These are phyloP conservation scores for Phaetusa simplex DNA, from an alignment of 2,113 vertebrate species.

Conservation along the genomic window DNA sequence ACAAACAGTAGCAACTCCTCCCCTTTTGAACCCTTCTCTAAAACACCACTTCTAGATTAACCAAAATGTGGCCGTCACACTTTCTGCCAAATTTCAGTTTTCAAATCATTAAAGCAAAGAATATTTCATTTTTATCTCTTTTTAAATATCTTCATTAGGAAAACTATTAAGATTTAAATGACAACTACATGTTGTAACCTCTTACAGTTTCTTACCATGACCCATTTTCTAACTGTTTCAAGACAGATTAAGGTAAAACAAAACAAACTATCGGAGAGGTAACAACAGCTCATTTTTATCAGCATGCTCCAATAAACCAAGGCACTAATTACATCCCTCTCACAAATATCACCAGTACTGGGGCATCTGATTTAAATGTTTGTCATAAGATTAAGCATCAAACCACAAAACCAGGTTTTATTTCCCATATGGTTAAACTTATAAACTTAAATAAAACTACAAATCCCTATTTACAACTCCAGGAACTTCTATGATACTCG, in stretches of 20 bases:
- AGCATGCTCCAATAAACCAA: constrained; percentile 1
- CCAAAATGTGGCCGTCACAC: neutral
- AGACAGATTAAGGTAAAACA: neutral
- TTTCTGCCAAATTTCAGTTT: neutral
- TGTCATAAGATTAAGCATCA: neutral
- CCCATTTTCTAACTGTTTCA: neutral
- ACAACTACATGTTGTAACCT: neutral
- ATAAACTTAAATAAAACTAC: neutral
- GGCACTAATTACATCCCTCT: neutral
- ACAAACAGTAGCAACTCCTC: neutral
- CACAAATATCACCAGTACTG: neutral
- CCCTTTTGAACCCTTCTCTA: neutral
- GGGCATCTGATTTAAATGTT: neutral
- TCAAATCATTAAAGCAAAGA: neutral
- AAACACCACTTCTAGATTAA: neutral
- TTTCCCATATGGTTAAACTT: neutral
- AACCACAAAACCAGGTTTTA: neutral
- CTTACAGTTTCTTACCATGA: neutral
- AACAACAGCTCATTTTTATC: neutral
- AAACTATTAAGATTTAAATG: neutral
- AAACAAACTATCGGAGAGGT: constrained; percentile 13
- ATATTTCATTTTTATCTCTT: neutral
- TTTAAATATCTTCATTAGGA: neutral
- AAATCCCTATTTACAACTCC: neutral
- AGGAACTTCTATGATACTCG: neutral